Percentiles rank a stretch among this genome's conserved stretches.
These are phyloP conservation scores for Halcyon malimbica DNA, from an alignment of 2,113 vertebrate genomes.

Conservation along the genomic window DNA sequence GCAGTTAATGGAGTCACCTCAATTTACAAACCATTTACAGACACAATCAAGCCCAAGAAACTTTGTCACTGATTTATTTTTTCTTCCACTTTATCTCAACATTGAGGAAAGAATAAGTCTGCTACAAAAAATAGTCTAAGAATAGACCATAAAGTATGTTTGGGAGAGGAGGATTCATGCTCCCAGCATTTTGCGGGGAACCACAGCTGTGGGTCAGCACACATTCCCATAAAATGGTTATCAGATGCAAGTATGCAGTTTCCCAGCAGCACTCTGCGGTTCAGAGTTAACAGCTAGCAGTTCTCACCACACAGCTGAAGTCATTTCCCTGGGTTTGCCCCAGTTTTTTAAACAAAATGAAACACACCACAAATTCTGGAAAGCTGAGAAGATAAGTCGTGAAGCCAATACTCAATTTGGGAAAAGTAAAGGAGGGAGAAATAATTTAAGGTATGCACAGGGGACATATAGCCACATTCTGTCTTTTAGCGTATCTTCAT, in stretches of 20 bases:
- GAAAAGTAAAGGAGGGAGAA: not conserved
- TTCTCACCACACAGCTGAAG: conserved; percentile 57
- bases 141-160: conserved; percentile 35
- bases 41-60: not conserved
- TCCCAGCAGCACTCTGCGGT: conserved; percentile 57
- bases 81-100: not conserved
- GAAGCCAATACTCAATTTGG: not conserved
- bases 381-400: conserved; percentile 38
- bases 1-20: not conserved
- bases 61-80: not conserved
- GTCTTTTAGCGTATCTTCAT: not conserved
- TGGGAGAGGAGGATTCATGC: conserved; percentile 26
- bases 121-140: not conserved
- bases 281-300: conserved; percentile 42
- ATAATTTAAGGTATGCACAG: not conserved
- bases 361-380: conserved; percentile 31
- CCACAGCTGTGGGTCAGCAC: conserved; percentile 63
- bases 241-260: conserved; percentile 61
- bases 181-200: conserved; percentile 52
- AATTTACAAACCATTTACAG: not conserved
- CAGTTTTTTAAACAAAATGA: conserved; percentile 39
- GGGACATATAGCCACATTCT: not conserved
- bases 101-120: not conserved
- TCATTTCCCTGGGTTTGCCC: conserved; percentile 54
- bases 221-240: conserved; percentile 70